Evolutionary conservation across 1,140 invertebrate genomes (phyloP).

Genomic region (Pectinophora gossypiella): DNA sequence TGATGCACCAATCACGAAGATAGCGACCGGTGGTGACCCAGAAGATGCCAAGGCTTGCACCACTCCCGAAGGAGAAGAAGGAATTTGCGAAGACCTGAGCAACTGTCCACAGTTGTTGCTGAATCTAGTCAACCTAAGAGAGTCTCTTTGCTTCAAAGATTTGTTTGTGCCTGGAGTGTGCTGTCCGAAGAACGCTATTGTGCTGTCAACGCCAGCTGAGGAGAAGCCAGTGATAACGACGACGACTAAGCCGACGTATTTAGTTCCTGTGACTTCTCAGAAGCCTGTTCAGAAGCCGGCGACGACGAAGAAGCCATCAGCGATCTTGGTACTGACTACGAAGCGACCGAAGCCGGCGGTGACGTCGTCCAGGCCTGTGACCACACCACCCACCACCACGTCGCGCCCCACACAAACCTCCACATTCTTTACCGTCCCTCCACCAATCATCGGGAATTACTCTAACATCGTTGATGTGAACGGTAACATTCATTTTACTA

Average conservation of each 20-base stretch:
- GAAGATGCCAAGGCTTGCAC: conserved; percentile 78
- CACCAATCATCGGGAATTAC: conserved; percentile 54
- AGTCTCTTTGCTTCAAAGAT: conserved; percentile 94
- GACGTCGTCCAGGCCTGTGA: conserved; percentile 34
- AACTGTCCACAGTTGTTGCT: conserved; percentile 91
- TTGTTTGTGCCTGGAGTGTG: conserved; percentile 94
- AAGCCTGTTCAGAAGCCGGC: conserved; percentile 39
- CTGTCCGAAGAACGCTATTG: conserved; percentile 80
- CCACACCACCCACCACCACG: conserved; percentile 26
- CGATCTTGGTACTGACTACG: conserved; percentile 59
- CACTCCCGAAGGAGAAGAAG: conserved; percentile 85
- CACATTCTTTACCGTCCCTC: conserved; percentile 51
- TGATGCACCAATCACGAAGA: conserved; percentile 53
- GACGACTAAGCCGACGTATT: conserved; percentile 61
- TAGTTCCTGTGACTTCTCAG: conserved; percentile 71
- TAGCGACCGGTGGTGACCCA: conserved; percentile 45
- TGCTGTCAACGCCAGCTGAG: conserved; percentile 42
- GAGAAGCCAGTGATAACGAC: conserved; percentile 52
- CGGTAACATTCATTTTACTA: no score
- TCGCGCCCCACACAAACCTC: conserved; percentile 45
- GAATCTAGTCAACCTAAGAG: conserved; percentile 87
- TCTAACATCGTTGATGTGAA: conserved; percentile 66
- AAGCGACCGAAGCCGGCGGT: conserved; percentile 44
- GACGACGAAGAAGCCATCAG: conserved; percentile 62
- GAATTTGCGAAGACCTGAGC: conserved; percentile 92